phyloP scores from a whole-genome alignment of 2,888 invertebrate species.

The Nemotelus nigrinus region DNA sequence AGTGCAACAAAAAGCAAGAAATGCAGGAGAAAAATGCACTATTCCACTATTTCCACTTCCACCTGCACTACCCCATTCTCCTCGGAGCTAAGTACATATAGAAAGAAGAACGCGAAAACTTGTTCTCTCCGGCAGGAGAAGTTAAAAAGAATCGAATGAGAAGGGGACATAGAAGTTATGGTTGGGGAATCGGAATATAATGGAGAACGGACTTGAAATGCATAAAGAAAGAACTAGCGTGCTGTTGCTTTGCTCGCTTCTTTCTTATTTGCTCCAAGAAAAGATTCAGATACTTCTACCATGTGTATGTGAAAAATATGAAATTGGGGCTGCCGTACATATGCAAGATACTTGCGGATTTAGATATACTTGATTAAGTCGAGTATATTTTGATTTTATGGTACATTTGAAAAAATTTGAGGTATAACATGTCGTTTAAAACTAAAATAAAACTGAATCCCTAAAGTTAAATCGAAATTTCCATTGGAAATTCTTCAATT shows the following conservation, averaged over 20 bases:
- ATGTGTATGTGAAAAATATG: too few species aligned
- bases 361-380: too few species aligned
- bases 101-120: background rate
- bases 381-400: too few species aligned
- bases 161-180: too few species aligned
- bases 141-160: background rate
- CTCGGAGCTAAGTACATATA: background rate
- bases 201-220: background rate
- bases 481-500: too few species aligned
- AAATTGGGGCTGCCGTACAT: too few species aligned
- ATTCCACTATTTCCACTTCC: constrained; percentile 4
- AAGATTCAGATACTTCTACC: too few species aligned
- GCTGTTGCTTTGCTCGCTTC: background rate
- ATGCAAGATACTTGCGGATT: too few species aligned
- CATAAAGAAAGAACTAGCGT: background rate
- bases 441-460: too few species aligned
- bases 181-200: background rate
- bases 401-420: too few species aligned
- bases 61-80: background rate
- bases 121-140: constrained; percentile 1
- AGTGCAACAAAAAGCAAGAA: background rate
- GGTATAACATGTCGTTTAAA: too few species aligned
- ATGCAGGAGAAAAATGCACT: constrained; percentile 10
- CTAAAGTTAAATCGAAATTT: too few species aligned
- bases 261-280: background rate